Conservation (phyloP, 2,888 invertebrate genomes). For the Pristionchus entomophagus region DNA sequence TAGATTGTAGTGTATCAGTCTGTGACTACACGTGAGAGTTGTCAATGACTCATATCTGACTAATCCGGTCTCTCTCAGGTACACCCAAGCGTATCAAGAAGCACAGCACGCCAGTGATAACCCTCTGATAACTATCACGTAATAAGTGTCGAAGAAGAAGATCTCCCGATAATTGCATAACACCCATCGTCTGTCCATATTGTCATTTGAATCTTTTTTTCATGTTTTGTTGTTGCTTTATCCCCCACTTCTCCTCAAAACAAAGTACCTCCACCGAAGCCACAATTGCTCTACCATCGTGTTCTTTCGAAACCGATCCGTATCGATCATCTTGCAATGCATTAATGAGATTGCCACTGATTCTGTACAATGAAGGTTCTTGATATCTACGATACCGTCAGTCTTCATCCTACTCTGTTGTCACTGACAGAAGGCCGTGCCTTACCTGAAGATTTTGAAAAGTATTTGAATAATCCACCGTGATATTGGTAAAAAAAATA, state of each 20-base stretch:
- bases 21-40: no score
- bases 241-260: not conserved
- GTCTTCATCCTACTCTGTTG: not conserved
- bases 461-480: no score
- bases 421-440: not conserved
- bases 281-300: not conserved
- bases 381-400: not conserved
- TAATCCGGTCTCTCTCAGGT: not conserved
- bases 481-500: no score
- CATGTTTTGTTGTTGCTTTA: not conserved
- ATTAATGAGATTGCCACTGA: not conserved
- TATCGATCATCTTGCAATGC: not conserved
- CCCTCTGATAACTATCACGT: no score
- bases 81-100: not conserved
- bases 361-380: not conserved
- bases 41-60: not conserved
- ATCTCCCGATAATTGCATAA: not conserved
- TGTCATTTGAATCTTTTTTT: not conserved
- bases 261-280: constrained; percentile 1
- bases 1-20: no score
- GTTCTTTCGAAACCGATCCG: not conserved
- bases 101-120: no score
- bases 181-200: not conserved
- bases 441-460: not conserved
- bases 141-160: not conserved